Evolutionary conservation across 2,797 vertebrate genomes (phyloP), one percentile per base, ranked within the genome.

Genomic region (Myoxocephalus aenaeus): DNA sequence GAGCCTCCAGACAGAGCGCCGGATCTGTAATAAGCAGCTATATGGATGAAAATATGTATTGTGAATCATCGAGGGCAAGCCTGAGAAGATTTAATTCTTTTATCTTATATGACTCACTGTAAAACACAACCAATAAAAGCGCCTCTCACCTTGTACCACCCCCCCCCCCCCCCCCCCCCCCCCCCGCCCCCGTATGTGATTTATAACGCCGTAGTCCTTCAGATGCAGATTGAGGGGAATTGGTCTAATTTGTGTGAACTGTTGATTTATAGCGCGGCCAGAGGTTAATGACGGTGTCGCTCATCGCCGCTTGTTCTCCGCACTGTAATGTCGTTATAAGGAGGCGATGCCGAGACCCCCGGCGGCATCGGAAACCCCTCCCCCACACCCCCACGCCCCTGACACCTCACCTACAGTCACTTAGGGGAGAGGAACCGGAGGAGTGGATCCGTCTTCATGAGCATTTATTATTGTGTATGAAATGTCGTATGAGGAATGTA

Each of bases 281-380:
- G 95, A 96, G 96, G 96, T 97, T 96, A 97, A 96, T 96, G 95
- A 95, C 86, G 86, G 92, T 92, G 95, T 95, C 94, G 92, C 93
- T 96, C 94, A 92, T 91, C 91, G 88, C 89, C n/a, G 92, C 94
- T 94, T 95, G 95, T 95, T 96, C 94, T 92, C 91, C 92, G 95
- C 94, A 94, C 96, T 96, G 94, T 96, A 95, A 94, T 95, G 95
- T 95, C 91, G 86, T 95, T 96, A 92, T 92, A 92, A 66, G 8
- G 89, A 93, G 92, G 90, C 89, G 36, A n/a, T 5, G 93, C 83
- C 84, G 81, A 77, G 90, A 88, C 92, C 90, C 44, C 87, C 44
- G 81, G 79, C 67, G 20, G 84, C 83, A 73, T 58, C 82, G 83
- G 79, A 77, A 85, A 85, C 80, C 91, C 80, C 34, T 63, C 7